Evolutionary conservation across 2,888 invertebrate species (phyloP), one percentile per base, ranked within the genome.

Genomic region (Sipha maydis): DNA sequence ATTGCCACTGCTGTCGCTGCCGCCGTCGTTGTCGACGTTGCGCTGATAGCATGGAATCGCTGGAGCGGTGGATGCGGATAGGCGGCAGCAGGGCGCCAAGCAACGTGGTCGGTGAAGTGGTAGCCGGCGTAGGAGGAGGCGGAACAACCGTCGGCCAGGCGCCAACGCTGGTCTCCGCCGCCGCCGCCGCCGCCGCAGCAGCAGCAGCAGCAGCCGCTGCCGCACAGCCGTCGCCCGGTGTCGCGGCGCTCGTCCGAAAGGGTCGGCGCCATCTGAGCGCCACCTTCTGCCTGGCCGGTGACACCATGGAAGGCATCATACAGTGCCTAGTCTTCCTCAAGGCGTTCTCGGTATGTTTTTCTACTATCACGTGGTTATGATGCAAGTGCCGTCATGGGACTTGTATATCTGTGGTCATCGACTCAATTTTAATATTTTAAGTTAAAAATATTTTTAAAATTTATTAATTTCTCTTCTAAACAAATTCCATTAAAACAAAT

Each of bases 261-360:
- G 91, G 91, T 48, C 96, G 96, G 90, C 94, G 96, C 90, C 96
- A 97, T 92, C 94, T 97, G 90, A 96, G 96, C 31, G 97, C 97
- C 91, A 97, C 96, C 85, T 97, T 97, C 93, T 96, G 97, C 91
- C 94, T 97, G 89, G 96, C 96, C 79, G 97, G 97, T 86, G 97
- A 97, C 93, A 97, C 97, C 89, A 97, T 97, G 97, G 97, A 97
- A 92, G 97, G 97, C 91, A 97, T 97, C 92, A 97, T 97, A 92
- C 97, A 97, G 93, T 97, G 97, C 92, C 94, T 97, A 91, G 97
- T 97, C 91, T 97, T 97, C 93, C 95, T 97, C 92, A 97, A 97
- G 93, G 97, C 97, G 73, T 97, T 97, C 92, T 96, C 97, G 96
- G 97, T 97, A 94, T 96, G 97, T 86, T 76, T 76, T 34, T 34